These are phyloP conservation scores for Calcarius lapponicus DNA, from an alignment of 2,797 vertebrate genomes.

Conservation along the genomic window DNA sequence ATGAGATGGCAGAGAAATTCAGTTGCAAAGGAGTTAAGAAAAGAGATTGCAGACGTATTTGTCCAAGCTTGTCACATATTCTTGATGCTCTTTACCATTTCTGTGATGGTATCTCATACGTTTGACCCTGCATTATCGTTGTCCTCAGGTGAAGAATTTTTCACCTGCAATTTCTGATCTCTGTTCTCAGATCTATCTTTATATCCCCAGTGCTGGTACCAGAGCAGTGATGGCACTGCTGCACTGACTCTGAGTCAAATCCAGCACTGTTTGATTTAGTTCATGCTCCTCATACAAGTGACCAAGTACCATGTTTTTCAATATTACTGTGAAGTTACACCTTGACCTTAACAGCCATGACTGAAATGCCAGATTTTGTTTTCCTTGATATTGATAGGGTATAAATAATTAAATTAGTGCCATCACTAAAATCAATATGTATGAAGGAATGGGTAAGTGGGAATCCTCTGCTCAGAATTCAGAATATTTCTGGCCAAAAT, in stretches of 20 bases:
- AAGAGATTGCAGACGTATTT: not conserved
- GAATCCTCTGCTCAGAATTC: not conserved
- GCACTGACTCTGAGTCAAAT: not conserved
- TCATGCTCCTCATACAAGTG: not conserved
- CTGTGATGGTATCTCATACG: not conserved
- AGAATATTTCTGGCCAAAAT: not conserved
- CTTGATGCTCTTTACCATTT: not conserved
- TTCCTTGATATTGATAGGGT: accelerated
- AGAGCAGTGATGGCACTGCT: not conserved
- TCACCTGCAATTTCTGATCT: not conserved
- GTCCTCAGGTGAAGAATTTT: not conserved
- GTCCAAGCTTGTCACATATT: not conserved
- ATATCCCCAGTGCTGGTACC: not conserved
- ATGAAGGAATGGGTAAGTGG: not conserved
- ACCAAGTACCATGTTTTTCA: not conserved
- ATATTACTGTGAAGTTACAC: not conserved
- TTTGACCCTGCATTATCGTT: not conserved
- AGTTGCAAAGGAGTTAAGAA: not conserved
- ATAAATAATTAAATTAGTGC: not conserved
- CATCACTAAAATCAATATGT: not conserved
- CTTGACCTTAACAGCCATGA: not conserved
- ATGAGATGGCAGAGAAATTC: not conserved
- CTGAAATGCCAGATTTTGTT: not conserved
- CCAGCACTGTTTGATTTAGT: not conserved
- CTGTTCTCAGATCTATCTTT: not conserved